phyloP scores from a whole-genome alignment of 1,140 invertebrate species.

The Drosophila paulistorum region DNA sequence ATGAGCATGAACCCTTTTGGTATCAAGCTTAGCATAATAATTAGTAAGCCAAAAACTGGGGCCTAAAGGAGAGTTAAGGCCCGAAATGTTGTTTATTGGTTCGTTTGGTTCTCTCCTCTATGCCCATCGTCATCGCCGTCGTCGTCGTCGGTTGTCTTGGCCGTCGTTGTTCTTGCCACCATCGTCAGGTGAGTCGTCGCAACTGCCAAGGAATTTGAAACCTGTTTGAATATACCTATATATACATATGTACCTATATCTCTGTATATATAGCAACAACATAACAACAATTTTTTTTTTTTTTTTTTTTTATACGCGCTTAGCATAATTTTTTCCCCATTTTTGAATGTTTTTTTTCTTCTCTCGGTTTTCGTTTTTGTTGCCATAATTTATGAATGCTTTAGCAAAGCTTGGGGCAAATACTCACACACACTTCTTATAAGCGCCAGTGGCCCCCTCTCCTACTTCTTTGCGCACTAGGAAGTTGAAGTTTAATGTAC shows the following conservation, averaged over 20 bases:
- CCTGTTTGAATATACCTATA: slow-evolving; percentile 59
- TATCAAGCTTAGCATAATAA: slow-evolving; percentile 75
- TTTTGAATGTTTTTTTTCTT: slow-evolving; percentile 35
- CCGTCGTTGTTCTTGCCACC: slow-evolving; percentile 11
- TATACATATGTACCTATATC: no score
- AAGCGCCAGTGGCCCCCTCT: slow-evolving; percentile 70
- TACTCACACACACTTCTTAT: slow-evolving; percentile 13
- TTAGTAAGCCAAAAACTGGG: slow-evolving; percentile 71
- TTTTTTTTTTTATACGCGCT: slow-evolving; percentile 57
- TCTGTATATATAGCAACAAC: slow-evolving; percentile 16
- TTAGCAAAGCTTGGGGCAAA: slow-evolving; percentile 44
- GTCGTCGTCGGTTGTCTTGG: background rate
- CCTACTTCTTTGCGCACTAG: slow-evolving; percentile 48
- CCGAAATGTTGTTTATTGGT: slow-evolving; percentile 57
- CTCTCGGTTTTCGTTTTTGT: slow-evolving; percentile 20
- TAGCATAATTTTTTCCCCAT: slow-evolving; percentile 66
- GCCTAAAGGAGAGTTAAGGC: slow-evolving; percentile 45
- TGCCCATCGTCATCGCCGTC: background rate
- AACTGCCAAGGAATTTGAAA: slow-evolving; percentile 72
- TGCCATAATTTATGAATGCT: slow-evolving; percentile 76
- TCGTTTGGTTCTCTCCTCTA: slow-evolving; percentile 10
- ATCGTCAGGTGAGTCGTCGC: slow-evolving; percentile 51
- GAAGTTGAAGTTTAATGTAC: slow-evolving; percentile 72
- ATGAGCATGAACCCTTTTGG: slow-evolving; percentile 63
- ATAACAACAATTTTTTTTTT: slow-evolving; percentile 10